Conservation (phyloP, 2,888 invertebrate species). For the Hypolimnas misippus region DNA sequence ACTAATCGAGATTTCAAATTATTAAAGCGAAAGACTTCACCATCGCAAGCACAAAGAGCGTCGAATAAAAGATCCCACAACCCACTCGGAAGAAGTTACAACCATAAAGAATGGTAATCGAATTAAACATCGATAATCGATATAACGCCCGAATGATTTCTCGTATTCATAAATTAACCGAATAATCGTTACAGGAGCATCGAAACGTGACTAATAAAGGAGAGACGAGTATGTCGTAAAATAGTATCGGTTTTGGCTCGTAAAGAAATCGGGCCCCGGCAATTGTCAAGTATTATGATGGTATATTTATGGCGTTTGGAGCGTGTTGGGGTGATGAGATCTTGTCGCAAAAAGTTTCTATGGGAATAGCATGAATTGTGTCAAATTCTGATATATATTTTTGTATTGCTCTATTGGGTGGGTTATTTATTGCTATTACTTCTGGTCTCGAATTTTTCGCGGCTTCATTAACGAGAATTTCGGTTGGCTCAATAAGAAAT, state of each 20-base stretch:
- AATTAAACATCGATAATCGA: slow-evolving; percentile 52
- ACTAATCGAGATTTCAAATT: not conserved
- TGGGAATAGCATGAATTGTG: not conserved
- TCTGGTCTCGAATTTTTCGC: too few species aligned
- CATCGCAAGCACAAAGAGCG: slow-evolving; percentile 16
- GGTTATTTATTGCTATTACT: not conserved
- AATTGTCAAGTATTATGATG: slow-evolving; percentile 49
- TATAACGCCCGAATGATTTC: slow-evolving; percentile 53
- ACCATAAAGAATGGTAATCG: slow-evolving; percentile 47
- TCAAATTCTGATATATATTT: not conserved
- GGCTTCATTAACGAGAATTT: not conserved
- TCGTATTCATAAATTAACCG: slow-evolving; percentile 50
- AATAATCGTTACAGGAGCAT: slow-evolving; percentile 48
- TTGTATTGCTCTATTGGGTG: not conserved
- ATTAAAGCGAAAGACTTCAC: not conserved
- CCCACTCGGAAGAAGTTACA: slow-evolving; percentile 50
- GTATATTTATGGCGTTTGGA: slow-evolving; percentile 37
- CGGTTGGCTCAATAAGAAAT: not conserved
- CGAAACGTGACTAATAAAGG: slow-evolving; percentile 57
- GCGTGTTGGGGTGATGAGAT: slow-evolving; percentile 24
- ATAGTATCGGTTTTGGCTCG: slow-evolving; percentile 69
- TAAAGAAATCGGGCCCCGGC: slow-evolving; percentile 68
- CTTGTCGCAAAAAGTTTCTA: slow-evolving; percentile 1
- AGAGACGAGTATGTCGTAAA: slow-evolving; percentile 53
- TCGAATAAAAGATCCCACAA: slow-evolving; percentile 23